phyloP scores from a whole-genome alignment of 2,113 vertebrate genomes.

The Rhagologus leucostigma region DNA sequence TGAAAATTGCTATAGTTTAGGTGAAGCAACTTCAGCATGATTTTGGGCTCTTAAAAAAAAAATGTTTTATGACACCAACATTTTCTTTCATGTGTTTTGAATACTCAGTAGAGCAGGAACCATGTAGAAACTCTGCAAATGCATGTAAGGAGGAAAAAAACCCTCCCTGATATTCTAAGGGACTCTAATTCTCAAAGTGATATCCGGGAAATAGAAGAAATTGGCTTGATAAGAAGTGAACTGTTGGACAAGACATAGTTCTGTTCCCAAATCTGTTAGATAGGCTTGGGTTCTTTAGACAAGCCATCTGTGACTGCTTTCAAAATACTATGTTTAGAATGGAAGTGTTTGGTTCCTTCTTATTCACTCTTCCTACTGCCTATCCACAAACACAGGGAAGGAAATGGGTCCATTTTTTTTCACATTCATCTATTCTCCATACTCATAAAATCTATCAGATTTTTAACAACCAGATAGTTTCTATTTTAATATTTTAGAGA shows the following conservation, averaged over 20 bases:
- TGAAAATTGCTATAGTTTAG: neutral
- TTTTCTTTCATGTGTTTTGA: neutral
- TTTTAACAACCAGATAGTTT: neutral
- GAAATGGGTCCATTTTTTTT: neutral
- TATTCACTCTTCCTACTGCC: neutral
- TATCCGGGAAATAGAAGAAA: neutral
- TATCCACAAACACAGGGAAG: neutral
- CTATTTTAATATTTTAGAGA: neutral
- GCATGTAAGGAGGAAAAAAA: neutral
- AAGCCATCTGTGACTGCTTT: neutral
- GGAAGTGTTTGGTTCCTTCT: neutral
- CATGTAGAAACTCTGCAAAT: neutral
- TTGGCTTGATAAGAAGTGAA: accelerated
- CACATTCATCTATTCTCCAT: neutral
- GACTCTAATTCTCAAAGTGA: neutral
- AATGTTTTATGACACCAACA: neutral
- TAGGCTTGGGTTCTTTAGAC: neutral
- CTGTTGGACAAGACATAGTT: neutral
- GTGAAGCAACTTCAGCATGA: neutral
- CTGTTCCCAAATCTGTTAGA: neutral
- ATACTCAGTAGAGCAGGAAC: neutral
- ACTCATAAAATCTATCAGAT: neutral
- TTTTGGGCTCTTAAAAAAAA: neutral
- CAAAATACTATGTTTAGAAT: neutral
- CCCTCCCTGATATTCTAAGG: neutral